Percentiles rank a stretch among this genome's conserved stretches.
phyloP scores from a whole-genome alignment of 1,140 invertebrate genomes.

The Stratiolaelaps scimitus region DNA sequence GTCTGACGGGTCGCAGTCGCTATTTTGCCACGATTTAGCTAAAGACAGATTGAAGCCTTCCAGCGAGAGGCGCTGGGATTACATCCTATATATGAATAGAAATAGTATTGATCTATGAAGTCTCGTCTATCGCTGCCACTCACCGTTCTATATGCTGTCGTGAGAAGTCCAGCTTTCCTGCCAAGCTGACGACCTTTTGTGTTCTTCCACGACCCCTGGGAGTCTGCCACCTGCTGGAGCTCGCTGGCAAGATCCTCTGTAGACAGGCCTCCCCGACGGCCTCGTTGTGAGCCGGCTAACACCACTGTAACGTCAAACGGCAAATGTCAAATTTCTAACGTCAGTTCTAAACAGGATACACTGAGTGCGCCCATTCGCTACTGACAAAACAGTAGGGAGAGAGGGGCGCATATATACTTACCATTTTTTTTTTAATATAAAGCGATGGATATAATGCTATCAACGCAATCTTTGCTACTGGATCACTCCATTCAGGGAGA shows the following conservation, averaged over 20 bases:
- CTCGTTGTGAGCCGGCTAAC: conserved; percentile 1
- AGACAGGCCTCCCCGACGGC: conserved; percentile 8
- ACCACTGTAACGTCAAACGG: neutral
- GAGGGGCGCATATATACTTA: no score
- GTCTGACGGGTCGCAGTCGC: neutral
- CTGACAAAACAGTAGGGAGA: no score
- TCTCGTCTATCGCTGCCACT: neutral
- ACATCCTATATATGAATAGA: no score
- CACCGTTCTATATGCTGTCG: conserved; percentile 8
- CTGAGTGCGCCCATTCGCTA: no score
- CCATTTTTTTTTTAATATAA: no score
- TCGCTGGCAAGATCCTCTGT: neutral
- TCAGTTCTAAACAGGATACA: no score
- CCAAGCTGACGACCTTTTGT: conserved; percentile 7
- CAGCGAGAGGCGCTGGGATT: no score
- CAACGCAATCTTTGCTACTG: no score
- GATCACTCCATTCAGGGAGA: no score
- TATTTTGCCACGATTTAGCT: neutral
- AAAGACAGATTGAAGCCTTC: neutral
- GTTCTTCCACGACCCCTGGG: conserved; percentile 3
- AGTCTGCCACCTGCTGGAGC: neutral
- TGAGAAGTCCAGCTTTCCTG: conserved; percentile 4
- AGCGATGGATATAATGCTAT: no score
- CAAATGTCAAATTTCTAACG: neutral
- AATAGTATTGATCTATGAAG: no score